Evolutionary conservation across 2,797 vertebrate genomes (phyloP), one percentile per base, ranked within the genome.

Genomic region (Gymnoscopelus braueri): DNA sequence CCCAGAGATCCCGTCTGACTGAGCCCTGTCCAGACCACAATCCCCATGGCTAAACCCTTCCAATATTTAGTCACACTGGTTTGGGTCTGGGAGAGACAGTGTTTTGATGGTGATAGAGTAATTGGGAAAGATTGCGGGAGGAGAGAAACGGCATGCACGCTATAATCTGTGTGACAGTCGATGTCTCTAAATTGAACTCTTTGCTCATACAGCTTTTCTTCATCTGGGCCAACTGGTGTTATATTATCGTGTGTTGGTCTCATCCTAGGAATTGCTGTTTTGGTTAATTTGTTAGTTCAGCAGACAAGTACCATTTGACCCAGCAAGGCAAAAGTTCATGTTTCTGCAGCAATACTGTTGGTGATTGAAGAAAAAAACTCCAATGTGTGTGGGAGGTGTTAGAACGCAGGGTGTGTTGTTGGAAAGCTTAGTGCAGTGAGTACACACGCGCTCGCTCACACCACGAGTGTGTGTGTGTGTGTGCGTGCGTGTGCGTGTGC

Each of bases 61-160:
- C 63, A 73, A 85, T 85, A 77, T 86, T 91, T 79, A 84, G 84
- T 84, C 79, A 83, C n/a, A 52, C 81, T 80, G 76, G 80, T 87
- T 89, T 84, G 75, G 62, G 82, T 82, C 59, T 80, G 79, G 80
- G 51, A 44, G 50, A 78, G 65, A 47, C 60, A 77, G 74, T 71
- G 83, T 88, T 91, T 89, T 90, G 78, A 90, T 89, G 78, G 3
- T 60, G 79, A 89, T 89, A 82, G 80, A 71, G 75, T 84, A 81
- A 89, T 89, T 86, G 82, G 78, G 70, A 81, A 71, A 87, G 85
- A 83, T 80, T 77, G 74, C 50, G 24, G 79, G 60, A 63, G 39
- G 75, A 65, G 65, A 84, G 65, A 71, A 69, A 69, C 10, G 29
- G 61, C 61, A 12, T 10, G 77, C 68, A 78, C 3, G 50, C 73